A percentile compares a stretch with the other conserved stretches of the same genome.
Evolutionary conservation across 2,888 invertebrate species (phyloP).

Genomic region (Campoplex nolae): DNA sequence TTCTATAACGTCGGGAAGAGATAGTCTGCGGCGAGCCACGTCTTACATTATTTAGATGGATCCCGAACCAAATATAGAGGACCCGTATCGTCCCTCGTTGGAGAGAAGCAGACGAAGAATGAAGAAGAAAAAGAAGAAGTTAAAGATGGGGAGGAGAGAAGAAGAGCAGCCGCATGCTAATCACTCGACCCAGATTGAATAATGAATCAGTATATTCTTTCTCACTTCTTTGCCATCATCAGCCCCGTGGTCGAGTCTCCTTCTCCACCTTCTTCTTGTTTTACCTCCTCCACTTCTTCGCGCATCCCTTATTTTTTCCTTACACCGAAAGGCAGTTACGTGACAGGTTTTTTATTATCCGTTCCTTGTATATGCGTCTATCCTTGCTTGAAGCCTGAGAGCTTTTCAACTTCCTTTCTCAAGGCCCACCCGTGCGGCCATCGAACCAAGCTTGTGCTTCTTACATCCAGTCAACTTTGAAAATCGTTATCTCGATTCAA

Average conservation of each 20-base stretch:
- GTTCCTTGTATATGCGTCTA: constrained; percentile 36
- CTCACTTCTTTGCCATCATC: constrained; percentile 74
- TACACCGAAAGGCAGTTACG: constrained; percentile 78
- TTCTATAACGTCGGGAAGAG: constrained; percentile 52
- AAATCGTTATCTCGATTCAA: constrained; percentile 41
- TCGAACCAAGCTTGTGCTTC: constrained; percentile 6
- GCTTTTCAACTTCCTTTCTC: constrained; percentile 47
- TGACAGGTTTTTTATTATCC: constrained; percentile 86
- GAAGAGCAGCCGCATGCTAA: constrained; percentile 84
- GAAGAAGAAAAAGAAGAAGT: constrained; percentile 34
- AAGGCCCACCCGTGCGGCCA: constrained; percentile 21
- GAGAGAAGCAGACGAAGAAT: constrained; percentile 43
- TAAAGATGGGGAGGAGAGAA: neutral
- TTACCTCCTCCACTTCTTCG: constrained; percentile 43
- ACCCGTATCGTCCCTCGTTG: constrained; percentile 35
- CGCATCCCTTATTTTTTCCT: constrained; percentile 67
- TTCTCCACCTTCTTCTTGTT: constrained; percentile 33
- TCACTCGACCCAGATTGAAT: constrained; percentile 87
- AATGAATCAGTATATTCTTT: constrained; percentile 88
- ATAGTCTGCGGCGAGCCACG: constrained; percentile 76
- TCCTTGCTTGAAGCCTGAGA: constrained; percentile 15
- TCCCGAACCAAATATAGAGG: constrained; percentile 71
- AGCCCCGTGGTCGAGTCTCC: constrained; percentile 57
- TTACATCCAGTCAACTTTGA: constrained; percentile 18
- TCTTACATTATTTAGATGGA: constrained; percentile 83